A percentile compares a stretch with the other conserved stretches of the same genome.
Evolutionary conservation across 2,797 vertebrate species (phyloP).

Genomic region (Labeo calbasu): DNA sequence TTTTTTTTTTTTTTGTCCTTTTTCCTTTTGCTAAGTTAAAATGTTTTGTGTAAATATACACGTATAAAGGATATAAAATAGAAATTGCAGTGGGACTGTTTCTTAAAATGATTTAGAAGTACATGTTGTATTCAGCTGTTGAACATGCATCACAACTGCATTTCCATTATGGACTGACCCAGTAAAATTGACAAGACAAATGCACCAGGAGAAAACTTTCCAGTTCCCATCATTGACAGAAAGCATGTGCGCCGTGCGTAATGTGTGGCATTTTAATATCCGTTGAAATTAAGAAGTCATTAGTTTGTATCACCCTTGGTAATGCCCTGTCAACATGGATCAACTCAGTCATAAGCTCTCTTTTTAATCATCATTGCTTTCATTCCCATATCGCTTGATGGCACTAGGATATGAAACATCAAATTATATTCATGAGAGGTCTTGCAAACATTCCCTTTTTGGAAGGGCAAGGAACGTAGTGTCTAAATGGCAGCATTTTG

Average conservation of each 20-base stretch:
- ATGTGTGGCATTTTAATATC: slow-evolving; percentile 10
- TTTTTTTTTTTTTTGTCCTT: slow-evolving; percentile 45
- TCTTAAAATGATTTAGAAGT: slow-evolving; percentile 52
- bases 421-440: slow-evolving; percentile 2
- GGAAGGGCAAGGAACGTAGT: background rate
- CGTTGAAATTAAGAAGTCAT: background rate
- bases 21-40: slow-evolving; percentile 61
- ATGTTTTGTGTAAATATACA: slow-evolving; percentile 66
- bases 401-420: background rate
- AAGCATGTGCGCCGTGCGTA: background rate
- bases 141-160: slow-evolving; percentile 68
- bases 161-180: slow-evolving; percentile 60
- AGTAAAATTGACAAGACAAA: slow-evolving; percentile 55
- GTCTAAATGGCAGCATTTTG: slow-evolving; percentile 23
- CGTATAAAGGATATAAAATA: slow-evolving; percentile 61
- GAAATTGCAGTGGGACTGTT: slow-evolving; percentile 54
- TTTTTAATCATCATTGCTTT: background rate
- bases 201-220: slow-evolving; percentile 23
- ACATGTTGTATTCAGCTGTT: slow-evolving; percentile 58
- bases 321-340: slow-evolving; percentile 7
- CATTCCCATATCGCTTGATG: background rate
- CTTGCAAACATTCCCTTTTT: background rate
- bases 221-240: background rate
- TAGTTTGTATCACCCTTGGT: background rate
- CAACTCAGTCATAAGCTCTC: background rate